These are phyloP conservation scores for Lumbricus terrestris DNA, from an alignment of 2,888 invertebrate species.

Conservation along the genomic window DNA sequence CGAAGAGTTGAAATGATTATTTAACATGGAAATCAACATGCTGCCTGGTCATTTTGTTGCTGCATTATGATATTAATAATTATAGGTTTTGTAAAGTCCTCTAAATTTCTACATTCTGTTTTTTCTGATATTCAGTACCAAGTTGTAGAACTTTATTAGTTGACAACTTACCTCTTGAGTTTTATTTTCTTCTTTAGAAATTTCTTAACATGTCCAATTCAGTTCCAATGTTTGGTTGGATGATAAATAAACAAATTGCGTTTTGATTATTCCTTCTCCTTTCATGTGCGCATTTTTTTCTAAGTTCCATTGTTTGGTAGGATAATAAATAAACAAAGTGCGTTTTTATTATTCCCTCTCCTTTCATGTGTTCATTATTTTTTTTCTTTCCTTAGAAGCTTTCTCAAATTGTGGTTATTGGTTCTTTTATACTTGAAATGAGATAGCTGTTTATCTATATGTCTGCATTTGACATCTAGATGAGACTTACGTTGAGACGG, in stretches of 20 bases:
- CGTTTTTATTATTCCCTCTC: not conserved
- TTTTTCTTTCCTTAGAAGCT: not conserved
- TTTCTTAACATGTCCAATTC: not conserved
- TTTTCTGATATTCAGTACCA: not conserved
- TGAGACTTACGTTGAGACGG: slow-evolving; percentile 74
- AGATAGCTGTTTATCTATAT: not conserved
- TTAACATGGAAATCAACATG: not conserved
- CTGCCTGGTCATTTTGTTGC: not conserved
- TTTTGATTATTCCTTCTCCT: not conserved
- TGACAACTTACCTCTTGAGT: not conserved
- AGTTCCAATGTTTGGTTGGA: not conserved
- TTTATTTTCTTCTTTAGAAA: not conserved
- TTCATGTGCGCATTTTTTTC: not conserved
- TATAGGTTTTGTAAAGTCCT: not conserved
- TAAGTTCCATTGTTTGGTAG: not conserved
- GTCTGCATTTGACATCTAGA: slow-evolving; percentile 6
- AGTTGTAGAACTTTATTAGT: not conserved
- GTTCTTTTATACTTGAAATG: not conserved
- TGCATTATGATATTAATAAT: not conserved
- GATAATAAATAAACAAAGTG: not conserved
- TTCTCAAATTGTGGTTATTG: not conserved
- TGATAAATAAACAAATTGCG: not conserved
- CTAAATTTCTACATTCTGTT: not conserved
- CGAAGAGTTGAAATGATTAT: not conserved
- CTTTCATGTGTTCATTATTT: not conserved